phyloP scores from a whole-genome alignment of 1,140 invertebrate genomes.

The Zaprionus ghesquierei region DNA sequence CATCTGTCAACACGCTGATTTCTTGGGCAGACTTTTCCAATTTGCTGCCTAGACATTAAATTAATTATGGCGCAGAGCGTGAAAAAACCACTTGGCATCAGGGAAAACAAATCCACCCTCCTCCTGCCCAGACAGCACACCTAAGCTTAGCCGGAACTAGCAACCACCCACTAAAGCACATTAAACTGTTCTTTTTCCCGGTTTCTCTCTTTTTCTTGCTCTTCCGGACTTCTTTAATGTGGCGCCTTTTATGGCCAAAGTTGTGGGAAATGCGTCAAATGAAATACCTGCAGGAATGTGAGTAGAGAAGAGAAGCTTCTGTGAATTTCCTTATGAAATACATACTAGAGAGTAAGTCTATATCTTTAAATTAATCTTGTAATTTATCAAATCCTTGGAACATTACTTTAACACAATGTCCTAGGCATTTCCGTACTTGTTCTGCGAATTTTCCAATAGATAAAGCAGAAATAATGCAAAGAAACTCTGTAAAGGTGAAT shows the following conservation, averaged over 20 bases:
- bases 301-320: background rate
- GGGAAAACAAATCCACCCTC: conserved; percentile 5
- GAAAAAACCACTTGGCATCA: conserved; percentile 43
- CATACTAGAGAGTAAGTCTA: background rate
- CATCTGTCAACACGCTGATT: conserved; percentile 29
- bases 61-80: conserved; percentile 56
- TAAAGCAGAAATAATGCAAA: too few species aligned
- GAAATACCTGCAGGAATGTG: conserved; percentile 27
- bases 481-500: too few species aligned
- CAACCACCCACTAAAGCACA: background rate
- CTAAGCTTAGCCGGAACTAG: conserved; percentile 1
- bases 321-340: background rate
- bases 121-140: background rate
- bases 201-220: background rate
- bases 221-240: background rate
- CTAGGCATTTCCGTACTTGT: too few species aligned
- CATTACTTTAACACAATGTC: too few species aligned
- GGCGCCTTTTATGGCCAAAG: background rate
- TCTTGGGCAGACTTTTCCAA: conserved; percentile 45
- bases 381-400: too few species aligned
- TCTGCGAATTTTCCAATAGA: too few species aligned
- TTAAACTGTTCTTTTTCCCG: background rate
- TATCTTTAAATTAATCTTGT: too few species aligned
- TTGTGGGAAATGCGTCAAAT: conserved; percentile 9
- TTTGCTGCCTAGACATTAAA: conserved; percentile 54